Conservation (phyloP, 2,888 invertebrate genomes). For the Ctenicera cuprea region DNA sequence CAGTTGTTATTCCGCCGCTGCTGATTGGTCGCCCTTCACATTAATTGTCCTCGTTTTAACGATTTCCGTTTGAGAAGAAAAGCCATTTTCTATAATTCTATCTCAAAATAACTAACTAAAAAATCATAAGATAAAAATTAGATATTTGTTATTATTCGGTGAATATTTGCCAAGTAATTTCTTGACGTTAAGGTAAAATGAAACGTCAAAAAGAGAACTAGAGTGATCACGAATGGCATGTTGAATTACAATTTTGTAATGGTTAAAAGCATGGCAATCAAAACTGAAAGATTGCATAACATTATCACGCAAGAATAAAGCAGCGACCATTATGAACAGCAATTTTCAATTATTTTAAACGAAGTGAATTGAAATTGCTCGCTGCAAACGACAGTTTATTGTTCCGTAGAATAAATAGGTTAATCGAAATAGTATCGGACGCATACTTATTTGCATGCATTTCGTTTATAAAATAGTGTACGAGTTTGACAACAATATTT, state of each 20-base stretch:
- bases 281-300: slow-evolving; percentile 36
- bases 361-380: slow-evolving; percentile 28
- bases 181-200: neutral
- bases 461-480: no score
- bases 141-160: no score
- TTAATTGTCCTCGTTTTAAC: no score
- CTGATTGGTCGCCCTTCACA: no score
- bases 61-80: no score
- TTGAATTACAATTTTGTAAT: slow-evolving; percentile 30
- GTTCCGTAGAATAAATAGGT: slow-evolving; percentile 20
- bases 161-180: no score
- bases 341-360: slow-evolving; percentile 40
- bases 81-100: no score
- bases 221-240: slow-evolving; percentile 34
- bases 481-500: no score
- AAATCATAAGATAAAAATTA: neutral
- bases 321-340: slow-evolving; percentile 21
- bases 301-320: slow-evolving; percentile 36
- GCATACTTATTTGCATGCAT: slow-evolving; percentile 13
- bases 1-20: no score
- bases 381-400: slow-evolving; percentile 26
- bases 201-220: slow-evolving; percentile 14
- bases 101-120: no score
- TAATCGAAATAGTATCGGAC: slow-evolving; percentile 24
- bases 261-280: slow-evolving; percentile 31